Conservation (phyloP, 2,888 invertebrate species). For the Lasioglossum leucozonium region DNA sequence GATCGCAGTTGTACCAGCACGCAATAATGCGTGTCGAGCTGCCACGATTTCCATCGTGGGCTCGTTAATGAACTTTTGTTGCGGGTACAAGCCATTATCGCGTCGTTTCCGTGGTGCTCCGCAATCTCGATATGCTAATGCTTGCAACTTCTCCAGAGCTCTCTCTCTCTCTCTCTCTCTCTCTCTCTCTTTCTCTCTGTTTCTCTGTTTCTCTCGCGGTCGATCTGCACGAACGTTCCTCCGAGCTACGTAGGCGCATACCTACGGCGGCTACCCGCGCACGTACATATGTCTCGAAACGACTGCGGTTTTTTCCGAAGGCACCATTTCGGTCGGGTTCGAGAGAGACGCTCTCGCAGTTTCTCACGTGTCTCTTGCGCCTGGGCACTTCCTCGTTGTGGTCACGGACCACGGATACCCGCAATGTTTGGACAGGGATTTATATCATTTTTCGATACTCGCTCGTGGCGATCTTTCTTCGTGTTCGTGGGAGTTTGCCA, state of each 20-base stretch:
- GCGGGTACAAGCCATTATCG: constrained; percentile 49
- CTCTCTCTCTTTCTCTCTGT: background rate
- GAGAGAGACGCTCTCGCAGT: constrained; percentile 2
- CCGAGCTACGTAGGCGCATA: constrained; percentile 4
- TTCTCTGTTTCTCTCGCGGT: constrained; percentile 4
- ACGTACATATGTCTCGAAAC: background rate
- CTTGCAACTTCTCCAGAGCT: constrained; percentile 32
- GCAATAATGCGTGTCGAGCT: constrained; percentile 48
- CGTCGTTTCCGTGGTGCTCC: constrained; percentile 32
- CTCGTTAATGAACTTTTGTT: constrained; percentile 63
- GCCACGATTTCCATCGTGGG: constrained; percentile 46
- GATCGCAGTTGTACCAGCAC: constrained; percentile 29
- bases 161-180: background rate
- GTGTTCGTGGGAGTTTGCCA: background rate
- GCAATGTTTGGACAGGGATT: constrained; percentile 34
- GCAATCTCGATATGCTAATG: constrained; percentile 65
- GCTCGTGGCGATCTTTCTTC: background rate
- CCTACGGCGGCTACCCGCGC: background rate
- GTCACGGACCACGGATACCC: constrained; percentile 41
- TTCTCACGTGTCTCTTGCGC: constrained; percentile 59
- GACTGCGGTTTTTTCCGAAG: constrained; percentile 49
- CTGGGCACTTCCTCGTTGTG: constrained; percentile 62
- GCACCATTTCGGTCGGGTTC: constrained; percentile 56
- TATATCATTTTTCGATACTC: constrained; percentile 14
- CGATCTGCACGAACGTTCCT: constrained; percentile 41